These are phyloP conservation scores for Calosoma granatense DNA, from an alignment of 1,140 invertebrate genomes.

Conservation along the genomic window DNA sequence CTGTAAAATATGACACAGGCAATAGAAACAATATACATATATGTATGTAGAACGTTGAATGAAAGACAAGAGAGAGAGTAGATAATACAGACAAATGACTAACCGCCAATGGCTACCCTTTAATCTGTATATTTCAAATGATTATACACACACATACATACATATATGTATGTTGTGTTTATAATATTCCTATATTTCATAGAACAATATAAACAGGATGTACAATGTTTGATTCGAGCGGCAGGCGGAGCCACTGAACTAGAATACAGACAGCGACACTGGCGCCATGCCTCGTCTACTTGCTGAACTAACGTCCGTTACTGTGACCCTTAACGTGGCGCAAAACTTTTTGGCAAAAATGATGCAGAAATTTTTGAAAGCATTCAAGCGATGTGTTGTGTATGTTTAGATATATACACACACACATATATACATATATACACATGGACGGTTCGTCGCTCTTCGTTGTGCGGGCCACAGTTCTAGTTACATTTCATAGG, in stretches of 20 bases:
- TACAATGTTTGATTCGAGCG: slow-evolving; percentile 1
- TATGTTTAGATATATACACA: background rate
- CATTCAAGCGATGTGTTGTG: background rate
- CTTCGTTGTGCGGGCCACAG: background rate
- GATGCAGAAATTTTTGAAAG: background rate
- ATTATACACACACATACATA: too few relatives aligned
- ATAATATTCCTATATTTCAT: too few relatives aligned
- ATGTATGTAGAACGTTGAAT: too few relatives aligned
- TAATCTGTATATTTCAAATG: too few relatives aligned
- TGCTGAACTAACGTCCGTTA: background rate
- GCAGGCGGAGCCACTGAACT: background rate
- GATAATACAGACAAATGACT: too few relatives aligned
- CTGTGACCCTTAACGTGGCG: background rate
- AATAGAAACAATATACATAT: too few relatives aligned
- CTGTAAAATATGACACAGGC: too few relatives aligned
- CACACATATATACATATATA: background rate
- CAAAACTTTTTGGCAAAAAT: background rate
- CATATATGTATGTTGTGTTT: slow-evolving; percentile 1
- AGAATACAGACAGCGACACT: background rate
- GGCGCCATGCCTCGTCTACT: background rate
- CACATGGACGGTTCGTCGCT: background rate
- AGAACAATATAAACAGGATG: slow-evolving; percentile 9
- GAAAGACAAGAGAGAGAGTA: too few relatives aligned
- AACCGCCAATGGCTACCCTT: too few relatives aligned
- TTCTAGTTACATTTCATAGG: too few relatives aligned